Evolutionary conservation across 2,113 vertebrate genomes (phyloP).

Genomic region (Platysternon megacephalum): DNA sequence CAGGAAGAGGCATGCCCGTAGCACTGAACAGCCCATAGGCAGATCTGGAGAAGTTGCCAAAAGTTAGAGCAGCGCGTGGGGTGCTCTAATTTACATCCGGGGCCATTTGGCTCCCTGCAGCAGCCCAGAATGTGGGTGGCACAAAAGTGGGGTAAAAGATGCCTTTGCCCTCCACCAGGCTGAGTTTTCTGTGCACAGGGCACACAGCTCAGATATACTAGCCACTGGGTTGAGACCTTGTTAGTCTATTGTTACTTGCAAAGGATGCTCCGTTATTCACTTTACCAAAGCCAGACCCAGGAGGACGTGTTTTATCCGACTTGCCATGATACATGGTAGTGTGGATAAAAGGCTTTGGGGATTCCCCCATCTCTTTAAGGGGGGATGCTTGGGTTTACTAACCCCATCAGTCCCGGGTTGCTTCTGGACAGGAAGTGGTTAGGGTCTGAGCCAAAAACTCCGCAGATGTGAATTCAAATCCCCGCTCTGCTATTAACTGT

Average conservation of each 20-base stretch:
- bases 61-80: no score
- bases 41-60: no score
- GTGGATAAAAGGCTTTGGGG: not conserved
- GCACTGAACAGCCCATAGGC: not conserved
- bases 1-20: no score
- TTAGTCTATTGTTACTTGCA: no score
- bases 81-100: not conserved
- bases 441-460: not conserved
- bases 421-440: not conserved
- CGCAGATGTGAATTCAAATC: not conserved
- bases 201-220: not conserved
- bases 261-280: no score
- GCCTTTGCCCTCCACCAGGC: not conserved
- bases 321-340: not conserved
- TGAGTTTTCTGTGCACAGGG: not conserved
- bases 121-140: not conserved
- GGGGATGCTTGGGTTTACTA: not conserved
- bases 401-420: not conserved
- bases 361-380: not conserved
- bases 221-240: no score
- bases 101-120: not conserved
- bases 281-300: not conserved
- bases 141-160: not conserved
- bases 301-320: not conserved
- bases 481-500: no score